A percentile compares a stretch with the other conserved stretches of the same genome.
Evolutionary conservation across 2,113 vertebrate genomes (phyloP).

Genomic region (Takifugu bimaculatus): DNA sequence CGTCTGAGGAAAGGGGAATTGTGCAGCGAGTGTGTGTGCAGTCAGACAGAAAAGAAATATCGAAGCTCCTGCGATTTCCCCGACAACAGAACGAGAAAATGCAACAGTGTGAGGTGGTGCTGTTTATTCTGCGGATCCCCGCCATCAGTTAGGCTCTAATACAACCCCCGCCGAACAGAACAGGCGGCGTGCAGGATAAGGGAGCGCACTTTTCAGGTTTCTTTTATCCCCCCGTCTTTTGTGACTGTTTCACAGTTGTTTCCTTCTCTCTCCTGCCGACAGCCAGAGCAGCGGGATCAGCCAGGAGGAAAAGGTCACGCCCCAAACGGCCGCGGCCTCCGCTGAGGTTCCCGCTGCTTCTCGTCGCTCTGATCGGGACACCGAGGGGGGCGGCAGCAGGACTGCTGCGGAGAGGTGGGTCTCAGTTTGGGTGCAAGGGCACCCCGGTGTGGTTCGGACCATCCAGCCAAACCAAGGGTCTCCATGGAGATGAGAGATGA

Average conservation of each 20-base stretch:
- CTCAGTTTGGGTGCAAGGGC: no score
- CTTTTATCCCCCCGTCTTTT: conserved; percentile 23
- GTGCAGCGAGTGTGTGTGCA: conserved; percentile 14
- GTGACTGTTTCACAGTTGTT: conserved; percentile 10
- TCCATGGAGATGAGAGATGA: no score
- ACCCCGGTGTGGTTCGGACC: no score
- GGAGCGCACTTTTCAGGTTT: conserved; percentile 39
- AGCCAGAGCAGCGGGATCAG: conserved; percentile 44
- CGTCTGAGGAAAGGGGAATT: conserved; percentile 38
- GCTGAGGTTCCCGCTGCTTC: conserved; percentile 1
- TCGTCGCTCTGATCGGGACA: neutral
- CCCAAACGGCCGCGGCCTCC: conserved; percentile 53
- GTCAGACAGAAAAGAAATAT: conserved; percentile 33
- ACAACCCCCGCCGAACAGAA: conserved; percentile 39
- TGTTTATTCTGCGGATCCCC: conserved; percentile 15
- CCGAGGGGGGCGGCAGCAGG: no score
- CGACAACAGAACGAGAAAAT: conserved; percentile 31
- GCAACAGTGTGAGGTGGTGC: conserved; percentile 26
- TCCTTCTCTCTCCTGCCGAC: conserved; percentile 33
- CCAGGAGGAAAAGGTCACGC: conserved; percentile 32
- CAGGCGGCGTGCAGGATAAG: conserved; percentile 45
- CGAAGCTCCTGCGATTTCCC: conserved; percentile 44
- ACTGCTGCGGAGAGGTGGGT: no score
- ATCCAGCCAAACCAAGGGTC: no score
- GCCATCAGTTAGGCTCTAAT: conserved; percentile 28